Evolutionary conservation across 1,140 invertebrate genomes (phyloP).

Genomic region (Pogonognathellus flavescens): DNA sequence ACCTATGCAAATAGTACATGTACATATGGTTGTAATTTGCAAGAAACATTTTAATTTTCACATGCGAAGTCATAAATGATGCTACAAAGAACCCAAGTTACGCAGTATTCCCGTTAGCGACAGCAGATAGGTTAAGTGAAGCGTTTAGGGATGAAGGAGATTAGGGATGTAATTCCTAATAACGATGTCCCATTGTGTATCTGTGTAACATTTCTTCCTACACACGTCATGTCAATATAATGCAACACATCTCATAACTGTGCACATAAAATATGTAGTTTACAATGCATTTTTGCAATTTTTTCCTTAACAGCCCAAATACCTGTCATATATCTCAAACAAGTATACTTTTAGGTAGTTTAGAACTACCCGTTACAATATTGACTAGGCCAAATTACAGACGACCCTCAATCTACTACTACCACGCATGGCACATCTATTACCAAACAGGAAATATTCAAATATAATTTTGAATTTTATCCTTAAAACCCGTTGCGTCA

Average conservation of each 20-base stretch:
- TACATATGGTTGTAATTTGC: background rate
- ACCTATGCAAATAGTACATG: background rate
- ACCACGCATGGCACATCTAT: background rate
- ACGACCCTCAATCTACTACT: background rate
- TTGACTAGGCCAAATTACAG: background rate
- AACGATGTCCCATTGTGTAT: background rate
- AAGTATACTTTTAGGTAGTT: background rate
- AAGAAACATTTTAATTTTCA: slow-evolving; percentile 31
- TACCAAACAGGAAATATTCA: slow-evolving; percentile 31
- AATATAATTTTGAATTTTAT: slow-evolving; percentile 36
- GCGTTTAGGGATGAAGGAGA: slow-evolving; percentile 12
- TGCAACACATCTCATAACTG: background rate
- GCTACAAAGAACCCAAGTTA: background rate
- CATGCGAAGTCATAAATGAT: slow-evolving; percentile 21
- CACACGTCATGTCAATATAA: background rate
- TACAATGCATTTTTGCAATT: no score
- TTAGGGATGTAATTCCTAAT: slow-evolving; percentile 4
- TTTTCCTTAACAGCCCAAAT: no score
- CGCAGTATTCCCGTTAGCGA: slow-evolving; percentile 21
- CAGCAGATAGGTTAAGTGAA: slow-evolving; percentile 24
- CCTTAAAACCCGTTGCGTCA: slow-evolving; percentile 24
- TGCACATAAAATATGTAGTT: no score
- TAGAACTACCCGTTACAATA: background rate
- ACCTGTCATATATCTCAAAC: background rate
- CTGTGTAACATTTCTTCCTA: background rate